Conservation (phyloP, 2,113 vertebrate species). For the Notothenia rossii region DNA sequence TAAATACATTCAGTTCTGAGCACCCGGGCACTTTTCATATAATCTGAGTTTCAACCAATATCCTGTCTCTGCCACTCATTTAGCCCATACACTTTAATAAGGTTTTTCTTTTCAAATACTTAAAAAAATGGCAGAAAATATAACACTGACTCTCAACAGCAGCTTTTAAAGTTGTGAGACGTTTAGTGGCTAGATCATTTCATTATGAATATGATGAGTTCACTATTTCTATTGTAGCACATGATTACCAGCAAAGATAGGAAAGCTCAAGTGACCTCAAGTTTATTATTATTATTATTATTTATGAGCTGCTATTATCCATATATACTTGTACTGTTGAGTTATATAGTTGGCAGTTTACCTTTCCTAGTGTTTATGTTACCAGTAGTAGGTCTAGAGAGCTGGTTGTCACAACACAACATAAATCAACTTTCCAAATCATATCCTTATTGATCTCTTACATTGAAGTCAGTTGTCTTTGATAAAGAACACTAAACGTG, state of each 20-base stretch:
- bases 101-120: neutral
- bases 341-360: neutral
- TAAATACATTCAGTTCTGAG: neutral
- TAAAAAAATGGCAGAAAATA: too few relatives aligned
- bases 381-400: neutral
- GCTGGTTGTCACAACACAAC: too few relatives aligned
- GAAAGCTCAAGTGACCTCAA: neutral
- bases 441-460: too few relatives aligned
- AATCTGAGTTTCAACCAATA: conserved; percentile 15
- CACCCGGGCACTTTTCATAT: conserved; percentile 20
- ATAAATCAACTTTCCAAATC: too few relatives aligned
- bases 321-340: neutral
- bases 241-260: neutral
- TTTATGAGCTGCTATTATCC: neutral
- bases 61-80: conserved; percentile 24
- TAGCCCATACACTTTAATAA: conserved; percentile 11
- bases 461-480: too few relatives aligned
- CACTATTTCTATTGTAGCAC: neutral
- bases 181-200: neutral
- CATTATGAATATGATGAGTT: too few relatives aligned
- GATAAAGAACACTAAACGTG: too few relatives aligned
- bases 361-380: neutral
- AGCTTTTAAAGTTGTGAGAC: neutral
- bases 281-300: too few relatives aligned
- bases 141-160: neutral